These are phyloP conservation scores for Pyrrhopygopsis socrates DNA, from an alignment of 2,888 invertebrate species.

Conservation along the genomic window DNA sequence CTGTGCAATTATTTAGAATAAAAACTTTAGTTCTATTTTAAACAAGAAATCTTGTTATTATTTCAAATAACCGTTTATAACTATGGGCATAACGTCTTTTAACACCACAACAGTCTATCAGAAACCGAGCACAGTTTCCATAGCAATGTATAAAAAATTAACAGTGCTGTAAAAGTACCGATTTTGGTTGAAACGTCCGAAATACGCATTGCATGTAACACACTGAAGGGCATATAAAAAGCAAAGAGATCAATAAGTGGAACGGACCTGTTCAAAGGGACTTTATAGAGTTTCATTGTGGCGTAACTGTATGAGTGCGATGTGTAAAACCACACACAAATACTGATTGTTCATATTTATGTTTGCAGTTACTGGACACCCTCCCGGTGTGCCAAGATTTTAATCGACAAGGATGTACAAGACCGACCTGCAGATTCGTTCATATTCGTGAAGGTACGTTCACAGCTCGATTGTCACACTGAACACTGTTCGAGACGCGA, in stretches of 20 bases:
- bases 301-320: slow-evolving; percentile 88
- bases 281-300: slow-evolving; percentile 38
- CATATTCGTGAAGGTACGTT: slow-evolving; percentile 99
- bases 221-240: not conserved
- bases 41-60: too few relatives aligned
- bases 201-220: too few relatives aligned
- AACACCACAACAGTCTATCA: too few relatives aligned
- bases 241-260: not conserved
- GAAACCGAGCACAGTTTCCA: too few relatives aligned
- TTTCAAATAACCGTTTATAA: too few relatives aligned
- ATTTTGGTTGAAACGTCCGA: too few relatives aligned
- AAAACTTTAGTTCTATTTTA: too few relatives aligned
- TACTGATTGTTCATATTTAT: slow-evolving; percentile 91
- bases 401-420: slow-evolving; percentile 99
- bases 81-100: not conserved
- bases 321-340: slow-evolving; percentile 82
- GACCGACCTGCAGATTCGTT: slow-evolving; percentile 99
- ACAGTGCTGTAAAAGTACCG: too few relatives aligned
- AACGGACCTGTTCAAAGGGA: not conserved
- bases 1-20: slow-evolving; percentile 88
- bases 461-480: not conserved
- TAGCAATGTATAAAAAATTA: too few relatives aligned
- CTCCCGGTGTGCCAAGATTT: slow-evolving; percentile 99
- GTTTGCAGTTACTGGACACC: slow-evolving; percentile 99
- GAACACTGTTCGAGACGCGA: not conserved